phyloP scores from a whole-genome alignment of 1,140 invertebrate species.

The Scaptomyza montana region DNA sequence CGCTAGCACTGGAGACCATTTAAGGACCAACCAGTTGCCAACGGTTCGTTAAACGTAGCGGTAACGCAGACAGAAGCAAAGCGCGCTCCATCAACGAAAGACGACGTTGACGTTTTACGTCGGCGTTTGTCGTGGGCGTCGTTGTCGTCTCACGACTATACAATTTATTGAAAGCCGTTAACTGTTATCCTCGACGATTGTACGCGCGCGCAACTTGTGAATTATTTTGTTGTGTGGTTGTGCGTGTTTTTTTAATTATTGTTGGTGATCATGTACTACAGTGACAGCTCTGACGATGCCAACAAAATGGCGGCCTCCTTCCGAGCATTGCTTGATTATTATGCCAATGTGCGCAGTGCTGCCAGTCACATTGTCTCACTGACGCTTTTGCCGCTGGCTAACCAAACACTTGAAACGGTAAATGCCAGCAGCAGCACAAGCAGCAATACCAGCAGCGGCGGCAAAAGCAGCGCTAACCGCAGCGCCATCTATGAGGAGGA shows the following conservation, averaged over 20 bases:
- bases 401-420: slow-evolving; percentile 25
- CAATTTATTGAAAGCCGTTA: background rate
- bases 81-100: slow-evolving; percentile 16
- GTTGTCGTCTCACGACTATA: background rate
- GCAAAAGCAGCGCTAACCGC: slow-evolving; percentile 5
- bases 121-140: slow-evolving; percentile 33
- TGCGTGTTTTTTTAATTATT: background rate
- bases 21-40: slow-evolving; percentile 52
- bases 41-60: slow-evolving; percentile 63
- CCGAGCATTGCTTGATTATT: slow-evolving; percentile 59
- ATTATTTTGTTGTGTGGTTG: background rate
- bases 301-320: slow-evolving; percentile 30
- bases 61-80: slow-evolving; percentile 49
- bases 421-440: slow-evolving; percentile 9
- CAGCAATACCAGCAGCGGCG: background rate
- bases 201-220: slow-evolving; percentile 9
- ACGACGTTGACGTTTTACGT: slow-evolving; percentile 28
- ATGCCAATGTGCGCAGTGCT: slow-evolving; percentile 57
- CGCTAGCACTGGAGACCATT: slow-evolving; percentile 1
- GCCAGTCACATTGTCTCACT: slow-evolving; percentile 64
- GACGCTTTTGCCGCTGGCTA: slow-evolving; percentile 29
- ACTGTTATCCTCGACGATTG: background rate
- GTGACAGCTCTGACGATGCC: slow-evolving; percentile 28
- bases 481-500: slow-evolving; percentile 18
- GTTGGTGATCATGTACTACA: slow-evolving; percentile 12